Evolutionary conservation across 2,888 invertebrate species (phyloP), one percentile per base, ranked within the genome.

Genomic region (Rhynchonema sp.): DNA sequence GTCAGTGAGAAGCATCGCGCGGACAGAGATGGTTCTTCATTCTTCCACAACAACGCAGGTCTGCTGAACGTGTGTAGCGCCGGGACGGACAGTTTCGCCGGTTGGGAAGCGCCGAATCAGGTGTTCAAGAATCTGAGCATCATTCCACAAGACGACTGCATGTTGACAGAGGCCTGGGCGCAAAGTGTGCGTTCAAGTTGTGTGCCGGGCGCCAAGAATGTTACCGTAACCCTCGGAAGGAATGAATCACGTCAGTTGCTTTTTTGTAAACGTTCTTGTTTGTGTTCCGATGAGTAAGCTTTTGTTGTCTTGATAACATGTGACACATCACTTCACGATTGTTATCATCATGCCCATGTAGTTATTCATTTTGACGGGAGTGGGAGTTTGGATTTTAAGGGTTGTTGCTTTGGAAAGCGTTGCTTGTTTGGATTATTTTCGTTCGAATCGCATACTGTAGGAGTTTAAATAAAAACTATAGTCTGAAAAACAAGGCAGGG

Each of bases 71-170:
- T 55, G 22, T 56, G 60, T 56, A 52, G 52, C n/a, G 27, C 60
- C 2, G 60, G 60, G 6, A 56, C 60, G 28, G 60, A 60, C 38
- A 49, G 38, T 30, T 60, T 56, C 30, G 46, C 60, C 20, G 60
- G 60, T 20, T 60, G 60, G 60, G 60, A 60, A 26, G 60, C 60
- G 2, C 60, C 60, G 13, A 60, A 60, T 52, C 46, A 46, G 17
- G 52, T 30, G 23, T 28, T 60, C 28, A 60, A 60, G 30, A 29
- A 49, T 22, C 25, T 56, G 3, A 30, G 52, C 20, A 2, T 56
- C 1, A 28, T 56, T 6, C 6, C n/a, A 25, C 27, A 25, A n/a
- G 29, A 28, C 13, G 55, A 46, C 23, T 60, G 60, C 46, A 2
- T 6, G n/a, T 52, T 60, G 30, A 56, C 46, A 3, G 56, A 60